A percentile compares a stretch with the other conserved stretches of the same genome.
phyloP scores from a whole-genome alignment of 1,140 invertebrate genomes.

The Archegozetes longisetosus region DNA sequence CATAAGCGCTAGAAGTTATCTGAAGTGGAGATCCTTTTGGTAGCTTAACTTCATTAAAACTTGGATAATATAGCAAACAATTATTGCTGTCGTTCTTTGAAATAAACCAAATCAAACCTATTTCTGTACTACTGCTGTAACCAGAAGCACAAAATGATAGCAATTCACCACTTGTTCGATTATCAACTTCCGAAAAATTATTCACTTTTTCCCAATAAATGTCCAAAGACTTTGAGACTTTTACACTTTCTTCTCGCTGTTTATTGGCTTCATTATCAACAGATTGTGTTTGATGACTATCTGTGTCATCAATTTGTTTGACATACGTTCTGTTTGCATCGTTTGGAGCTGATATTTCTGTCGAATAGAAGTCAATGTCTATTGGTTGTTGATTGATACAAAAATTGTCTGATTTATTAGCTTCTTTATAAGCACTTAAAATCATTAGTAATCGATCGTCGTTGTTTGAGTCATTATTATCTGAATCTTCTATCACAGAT shows the following conservation, averaged over 20 bases:
- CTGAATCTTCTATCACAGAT: neutral
- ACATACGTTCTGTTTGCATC: too few species aligned
- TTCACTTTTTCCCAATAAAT: too few species aligned
- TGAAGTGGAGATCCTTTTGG: neutral
- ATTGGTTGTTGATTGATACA: too few species aligned
- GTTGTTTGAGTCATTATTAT: neutral
- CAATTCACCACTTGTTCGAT: neutral
- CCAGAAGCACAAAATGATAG: neutral
- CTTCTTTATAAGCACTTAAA: neutral
- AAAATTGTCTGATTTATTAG: neutral
- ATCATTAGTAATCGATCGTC: neutral
- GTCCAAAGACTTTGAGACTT: too few species aligned
- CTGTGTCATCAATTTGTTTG: too few species aligned
- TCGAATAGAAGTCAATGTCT: too few species aligned
- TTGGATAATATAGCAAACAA: neutral
- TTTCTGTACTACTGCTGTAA: neutral
- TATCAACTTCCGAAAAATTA: too few species aligned
- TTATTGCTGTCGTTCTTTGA: neutral
- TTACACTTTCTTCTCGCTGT: too few species aligned
- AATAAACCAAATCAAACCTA: neutral
- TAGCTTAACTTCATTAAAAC: neutral
- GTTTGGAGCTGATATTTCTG: too few species aligned
- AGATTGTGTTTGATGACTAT: too few species aligned
- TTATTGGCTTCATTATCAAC: too few species aligned
- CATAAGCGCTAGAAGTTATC: neutral